Evolutionary conservation across 2,113 vertebrate genomes (phyloP), one percentile per base, ranked within the genome.

Genomic region (Sylvietta virens): DNA sequence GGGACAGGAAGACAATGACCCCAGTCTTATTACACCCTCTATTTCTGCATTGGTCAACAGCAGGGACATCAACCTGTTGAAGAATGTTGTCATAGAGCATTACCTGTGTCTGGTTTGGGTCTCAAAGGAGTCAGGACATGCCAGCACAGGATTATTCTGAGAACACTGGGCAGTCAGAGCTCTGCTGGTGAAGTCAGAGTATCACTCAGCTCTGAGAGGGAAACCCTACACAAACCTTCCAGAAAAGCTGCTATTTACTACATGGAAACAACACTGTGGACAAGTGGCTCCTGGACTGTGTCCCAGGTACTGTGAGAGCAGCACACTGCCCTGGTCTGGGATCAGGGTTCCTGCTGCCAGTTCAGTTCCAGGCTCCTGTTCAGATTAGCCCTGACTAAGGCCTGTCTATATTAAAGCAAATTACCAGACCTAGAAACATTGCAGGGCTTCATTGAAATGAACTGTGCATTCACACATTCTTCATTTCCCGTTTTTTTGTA

Each of bases 201-300:
- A 77, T 73, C 77, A 72, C 87, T 42, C 45, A 86, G 47, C 62
- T 54, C 58, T 81, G 33, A 91, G 51, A 81, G 30, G 44, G 30
- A 89, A 81, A 74, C 33, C 33, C 87, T 86, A 66, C 19, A 86
- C 27, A 94, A 89, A 94, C n/a, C 64, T 95, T 86, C 77, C 31
- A 95, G 78, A 51, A 91, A 96, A 91, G 95, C 81, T 92, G 54
- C 47, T 78, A 10, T 94, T 92, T 86, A 90, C 83, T 92, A 84
- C 5, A 21, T 50, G 65, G 56, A 81, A 94, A 84, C 22, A 84
- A 72, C 69, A 57, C 11, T 1, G 3, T n/a, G 51, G 73, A 74
- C 84, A 83, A 81, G 81, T 5, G 2, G 72, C 87, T 84, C 64
- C 89, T 92, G 92, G 92, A 88, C 69, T 33, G 33, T 1, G 1